These are phyloP conservation scores for Aphis gossypii DNA, from an alignment of 1,140 invertebrate species.

Conservation along the genomic window DNA sequence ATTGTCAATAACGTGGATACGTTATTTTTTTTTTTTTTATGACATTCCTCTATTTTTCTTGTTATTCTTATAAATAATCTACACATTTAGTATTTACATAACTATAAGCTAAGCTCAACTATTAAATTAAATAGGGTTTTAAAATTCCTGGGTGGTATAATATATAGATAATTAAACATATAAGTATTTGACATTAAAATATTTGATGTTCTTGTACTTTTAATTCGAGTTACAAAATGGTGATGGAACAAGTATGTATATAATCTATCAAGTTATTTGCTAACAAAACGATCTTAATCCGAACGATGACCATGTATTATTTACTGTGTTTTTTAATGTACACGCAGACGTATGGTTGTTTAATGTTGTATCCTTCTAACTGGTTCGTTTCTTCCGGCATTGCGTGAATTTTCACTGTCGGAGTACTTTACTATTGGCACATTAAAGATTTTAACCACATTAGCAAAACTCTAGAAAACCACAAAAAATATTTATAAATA, in stretches of 20 bases:
- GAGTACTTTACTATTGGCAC: background rate
- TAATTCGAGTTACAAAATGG: background rate
- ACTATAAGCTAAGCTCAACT: background rate
- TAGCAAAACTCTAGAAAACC: background rate
- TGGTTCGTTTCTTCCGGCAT: background rate
- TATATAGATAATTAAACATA: background rate
- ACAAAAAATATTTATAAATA: background rate
- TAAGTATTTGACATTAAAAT: background rate
- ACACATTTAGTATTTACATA: background rate
- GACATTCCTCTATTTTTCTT: background rate
- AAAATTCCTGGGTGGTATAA: background rate
- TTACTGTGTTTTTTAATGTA: background rate
- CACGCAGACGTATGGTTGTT: background rate
- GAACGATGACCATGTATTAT: background rate
- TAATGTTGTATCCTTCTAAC: background rate
- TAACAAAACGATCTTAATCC: constrained; percentile 18
- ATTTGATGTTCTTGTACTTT: background rate
- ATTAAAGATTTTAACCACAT: background rate
- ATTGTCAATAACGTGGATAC: background rate
- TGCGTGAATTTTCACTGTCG: background rate
- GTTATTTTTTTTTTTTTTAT: background rate
- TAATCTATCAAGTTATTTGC: background rate
- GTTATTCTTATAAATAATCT: background rate
- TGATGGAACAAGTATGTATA: background rate
- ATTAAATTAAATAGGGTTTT: background rate